These are phyloP conservation scores for Didymodactylos carnosus DNA, from an alignment of 2,888 invertebrate species.

Conservation along the genomic window DNA sequence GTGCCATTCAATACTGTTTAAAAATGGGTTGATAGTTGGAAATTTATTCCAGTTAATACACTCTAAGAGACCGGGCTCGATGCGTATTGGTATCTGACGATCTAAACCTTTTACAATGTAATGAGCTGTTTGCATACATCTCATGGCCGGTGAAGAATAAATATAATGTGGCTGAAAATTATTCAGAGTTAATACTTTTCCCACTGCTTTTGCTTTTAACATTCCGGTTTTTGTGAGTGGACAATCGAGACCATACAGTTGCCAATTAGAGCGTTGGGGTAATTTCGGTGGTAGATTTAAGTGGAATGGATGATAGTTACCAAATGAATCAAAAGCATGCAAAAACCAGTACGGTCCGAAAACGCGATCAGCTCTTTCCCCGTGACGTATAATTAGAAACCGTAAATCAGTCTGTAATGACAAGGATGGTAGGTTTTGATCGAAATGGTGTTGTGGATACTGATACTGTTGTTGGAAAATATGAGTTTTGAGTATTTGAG, in stretches of 20 bases:
- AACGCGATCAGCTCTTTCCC: constrained; percentile 78
- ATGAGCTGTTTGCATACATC: constrained; percentile 64
- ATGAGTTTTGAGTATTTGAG: too few relatives aligned
- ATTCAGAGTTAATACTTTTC: constrained; percentile 56
- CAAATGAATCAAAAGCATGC: constrained; percentile 55
- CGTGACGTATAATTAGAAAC: constrained; percentile 61
- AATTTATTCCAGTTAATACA: constrained; percentile 53
- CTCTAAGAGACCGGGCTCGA: constrained; percentile 81
- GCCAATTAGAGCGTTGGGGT: constrained; percentile 47
- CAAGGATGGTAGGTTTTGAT: too few relatives aligned
- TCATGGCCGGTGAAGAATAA: constrained; percentile 66
- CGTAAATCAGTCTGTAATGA: too few relatives aligned
- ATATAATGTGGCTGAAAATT: constrained; percentile 52
- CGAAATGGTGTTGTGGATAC: neutral
- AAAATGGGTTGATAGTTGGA: neutral
- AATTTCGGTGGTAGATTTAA: constrained; percentile 69
- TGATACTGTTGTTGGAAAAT: too few relatives aligned
- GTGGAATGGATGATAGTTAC: constrained; percentile 57
- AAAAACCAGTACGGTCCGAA: constrained; percentile 64
- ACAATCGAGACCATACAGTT: constrained; percentile 60
- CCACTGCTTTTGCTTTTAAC: constrained; percentile 49
- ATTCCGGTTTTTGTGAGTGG: constrained; percentile 72
- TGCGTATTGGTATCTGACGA: constrained; percentile 21
- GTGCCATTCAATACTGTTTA: neutral
- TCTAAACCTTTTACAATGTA: constrained; percentile 36